phyloP scores from a whole-genome alignment of 2,113 vertebrate genomes.

The Lutjanus erythropterus region DNA sequence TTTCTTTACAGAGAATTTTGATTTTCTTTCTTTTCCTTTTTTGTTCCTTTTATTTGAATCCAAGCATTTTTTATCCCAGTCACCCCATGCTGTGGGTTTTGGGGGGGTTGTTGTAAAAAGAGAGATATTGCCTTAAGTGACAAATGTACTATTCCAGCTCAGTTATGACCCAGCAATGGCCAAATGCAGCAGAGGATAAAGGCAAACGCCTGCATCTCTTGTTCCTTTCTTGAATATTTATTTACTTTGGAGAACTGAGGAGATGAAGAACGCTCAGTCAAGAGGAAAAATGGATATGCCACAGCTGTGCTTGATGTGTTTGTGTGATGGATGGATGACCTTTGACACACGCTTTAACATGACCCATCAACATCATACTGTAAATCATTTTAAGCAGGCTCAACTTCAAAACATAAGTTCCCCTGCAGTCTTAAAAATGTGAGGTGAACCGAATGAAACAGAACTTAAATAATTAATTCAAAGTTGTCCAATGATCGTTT shows the following conservation, averaged over 20 bases:
- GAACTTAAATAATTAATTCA: too few relatives aligned
- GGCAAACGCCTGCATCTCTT: constrained; percentile 11
- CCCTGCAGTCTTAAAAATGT: too few relatives aligned
- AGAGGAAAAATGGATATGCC: not conserved
- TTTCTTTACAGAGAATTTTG: constrained; percentile 1
- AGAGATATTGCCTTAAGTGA: constrained; percentile 20
- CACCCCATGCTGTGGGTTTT: constrained; percentile 25
- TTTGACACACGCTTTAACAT: constrained; percentile 1
- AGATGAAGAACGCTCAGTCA: not conserved
- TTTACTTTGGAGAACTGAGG: not conserved
- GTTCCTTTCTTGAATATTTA: constrained; percentile 14
- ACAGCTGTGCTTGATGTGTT: not conserved
- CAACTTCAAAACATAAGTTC: too few relatives aligned
- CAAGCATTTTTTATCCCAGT: constrained; percentile 3
- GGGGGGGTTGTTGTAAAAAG: constrained; percentile 31
- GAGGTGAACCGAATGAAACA: too few relatives aligned
- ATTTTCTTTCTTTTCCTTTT: not conserved
- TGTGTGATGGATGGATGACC: constrained; percentile 2
- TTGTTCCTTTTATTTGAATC: constrained; percentile 14
- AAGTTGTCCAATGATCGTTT: too few relatives aligned
- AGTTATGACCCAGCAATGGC: not conserved
- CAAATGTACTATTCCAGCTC: constrained; percentile 37
- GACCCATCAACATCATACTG: not conserved
- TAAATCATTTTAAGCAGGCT: too few relatives aligned
- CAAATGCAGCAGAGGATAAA: constrained; percentile 17